Conservation (phyloP, 2,888 invertebrate species). For the Yponomeuta cagnagella region DNA sequence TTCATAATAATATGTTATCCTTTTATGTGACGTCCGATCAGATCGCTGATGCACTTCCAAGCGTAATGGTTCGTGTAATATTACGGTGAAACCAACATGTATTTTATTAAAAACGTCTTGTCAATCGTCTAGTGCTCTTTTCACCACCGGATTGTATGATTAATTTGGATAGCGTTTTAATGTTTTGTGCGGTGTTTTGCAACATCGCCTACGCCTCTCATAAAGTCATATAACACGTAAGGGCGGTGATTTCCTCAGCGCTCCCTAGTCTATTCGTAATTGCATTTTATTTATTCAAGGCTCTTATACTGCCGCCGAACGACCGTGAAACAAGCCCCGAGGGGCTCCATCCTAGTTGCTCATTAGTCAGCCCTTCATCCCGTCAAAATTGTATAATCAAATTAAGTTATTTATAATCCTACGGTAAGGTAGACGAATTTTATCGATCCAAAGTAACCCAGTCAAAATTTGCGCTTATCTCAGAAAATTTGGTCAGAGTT, state of each 20-base stretch:
- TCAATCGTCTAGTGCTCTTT: background rate
- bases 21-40: slow-evolving; percentile 40
- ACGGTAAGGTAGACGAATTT: background rate
- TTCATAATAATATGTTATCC: slow-evolving; percentile 37
- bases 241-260: slow-evolving; percentile 33
- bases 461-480: slow-evolving; percentile 14
- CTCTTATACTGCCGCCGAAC: slow-evolving; percentile 40
- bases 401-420: slow-evolving; percentile 24
- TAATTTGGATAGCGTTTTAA: background rate
- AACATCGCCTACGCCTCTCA: background rate
- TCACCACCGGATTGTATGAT: background rate
- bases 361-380: slow-evolving; percentile 46
- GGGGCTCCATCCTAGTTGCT: slow-evolving; percentile 40
- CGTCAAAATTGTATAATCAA: slow-evolving; percentile 34
- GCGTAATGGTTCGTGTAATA: slow-evolving; percentile 42
- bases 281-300: slow-evolving; percentile 70
- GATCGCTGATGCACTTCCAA: slow-evolving; percentile 35
- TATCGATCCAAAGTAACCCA: background rate
- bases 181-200: background rate
- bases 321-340: slow-evolving; percentile 34
- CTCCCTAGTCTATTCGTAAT: slow-evolving; percentile 45
- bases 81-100: slow-evolving; percentile 17
- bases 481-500: slow-evolving; percentile 6
- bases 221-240: slow-evolving; percentile 14
- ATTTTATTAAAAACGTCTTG: background rate